Evolutionary conservation across 2,888 invertebrate species (phyloP).

Genomic region (Zele albiditarsus): DNA sequence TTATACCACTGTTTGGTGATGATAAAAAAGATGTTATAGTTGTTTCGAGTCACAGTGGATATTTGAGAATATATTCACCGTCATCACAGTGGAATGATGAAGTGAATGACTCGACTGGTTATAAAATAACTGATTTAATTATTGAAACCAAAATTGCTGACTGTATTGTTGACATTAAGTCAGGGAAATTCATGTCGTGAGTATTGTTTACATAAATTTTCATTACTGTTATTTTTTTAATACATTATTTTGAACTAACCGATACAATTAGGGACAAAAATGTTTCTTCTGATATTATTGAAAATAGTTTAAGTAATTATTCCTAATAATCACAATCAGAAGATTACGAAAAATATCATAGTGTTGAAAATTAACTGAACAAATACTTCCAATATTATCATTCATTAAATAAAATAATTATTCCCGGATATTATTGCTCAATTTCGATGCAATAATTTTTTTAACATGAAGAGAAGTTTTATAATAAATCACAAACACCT

Average conservation of each 20-base stretch:
- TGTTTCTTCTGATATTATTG: too few species aligned
- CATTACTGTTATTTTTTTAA: background rate
- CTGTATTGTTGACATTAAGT: conserved; percentile 87
- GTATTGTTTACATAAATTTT: conserved; percentile 66
- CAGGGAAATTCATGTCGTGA: conserved; percentile 90
- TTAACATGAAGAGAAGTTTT: too few species aligned
- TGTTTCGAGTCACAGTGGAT: conserved; percentile 86
- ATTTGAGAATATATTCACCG: conserved; percentile 84
- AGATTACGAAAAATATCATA: too few species aligned
- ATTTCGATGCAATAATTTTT: too few species aligned
- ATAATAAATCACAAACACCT: too few species aligned
- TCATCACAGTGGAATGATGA: conserved; percentile 71
- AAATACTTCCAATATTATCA: too few species aligned
- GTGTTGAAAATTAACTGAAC: too few species aligned
- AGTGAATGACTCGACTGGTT: conserved; percentile 64
- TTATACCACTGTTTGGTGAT: conserved; percentile 56
- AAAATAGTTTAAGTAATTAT: too few species aligned
- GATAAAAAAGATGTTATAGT: conserved; percentile 77
- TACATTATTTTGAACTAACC: background rate
- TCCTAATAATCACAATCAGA: too few species aligned
- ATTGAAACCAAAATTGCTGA: conserved; percentile 84
- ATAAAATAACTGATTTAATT: conserved; percentile 79
- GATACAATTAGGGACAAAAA: too few species aligned
- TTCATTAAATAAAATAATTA: too few species aligned
- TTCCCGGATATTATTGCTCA: too few species aligned